A percentile compares a stretch with the other conserved stretches of the same genome.
Conservation (phyloP, 2,797 vertebrate species). For the Corythornis leucogaster region DNA sequence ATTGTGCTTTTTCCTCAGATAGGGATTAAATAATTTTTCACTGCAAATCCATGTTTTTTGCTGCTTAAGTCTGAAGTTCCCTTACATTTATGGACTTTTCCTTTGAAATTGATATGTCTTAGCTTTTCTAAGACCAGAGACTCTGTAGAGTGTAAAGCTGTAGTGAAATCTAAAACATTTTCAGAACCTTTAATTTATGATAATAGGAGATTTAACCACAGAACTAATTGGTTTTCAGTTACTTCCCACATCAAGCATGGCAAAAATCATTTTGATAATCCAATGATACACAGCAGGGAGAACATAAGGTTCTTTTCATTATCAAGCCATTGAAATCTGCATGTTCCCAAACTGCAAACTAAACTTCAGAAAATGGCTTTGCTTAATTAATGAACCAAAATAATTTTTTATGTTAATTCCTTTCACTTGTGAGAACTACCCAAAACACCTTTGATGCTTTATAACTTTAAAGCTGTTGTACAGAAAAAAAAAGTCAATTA, state of each 20-base stretch:
- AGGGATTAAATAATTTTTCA: background rate
- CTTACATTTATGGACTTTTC: background rate
- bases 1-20: background rate
- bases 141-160: background rate
- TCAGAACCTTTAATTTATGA: constrained; percentile 2
- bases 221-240: constrained; percentile 50
- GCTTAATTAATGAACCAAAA: constrained; percentile 35
- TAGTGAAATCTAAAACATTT: background rate
- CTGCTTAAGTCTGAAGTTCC: background rate
- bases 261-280: constrained; percentile 51
- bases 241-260: constrained; percentile 8
- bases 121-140: background rate
- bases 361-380: constrained; percentile 31
- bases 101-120: background rate
- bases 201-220: constrained; percentile 40
- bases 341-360: background rate
- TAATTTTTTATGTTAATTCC: constrained; percentile 11
- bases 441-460: constrained; percentile 1
- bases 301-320: constrained; percentile 48
- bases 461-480: background rate
- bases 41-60: background rate
- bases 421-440: background rate
- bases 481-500: background rate
- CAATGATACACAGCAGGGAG: constrained; percentile 46
- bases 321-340: constrained; percentile 27